Base-by-base conservation (phyloP, 2,797 vertebrate species). In the Characodon lateralis region DNA sequence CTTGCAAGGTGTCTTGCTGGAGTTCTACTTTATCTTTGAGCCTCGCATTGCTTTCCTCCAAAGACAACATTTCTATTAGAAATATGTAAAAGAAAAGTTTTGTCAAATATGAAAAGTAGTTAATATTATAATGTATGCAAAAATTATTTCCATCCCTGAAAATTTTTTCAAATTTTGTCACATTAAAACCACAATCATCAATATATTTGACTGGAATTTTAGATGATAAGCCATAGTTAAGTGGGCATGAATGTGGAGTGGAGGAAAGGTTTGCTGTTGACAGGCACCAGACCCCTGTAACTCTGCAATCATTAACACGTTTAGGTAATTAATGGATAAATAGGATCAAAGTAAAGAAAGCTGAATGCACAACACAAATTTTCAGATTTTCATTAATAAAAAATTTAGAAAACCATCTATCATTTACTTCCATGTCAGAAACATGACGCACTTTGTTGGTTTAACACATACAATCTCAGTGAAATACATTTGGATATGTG, bases 21-120 rank as follows among this genome's bases (percentile, higher is more conserved):
- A 14, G 76, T 76, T 88, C 86, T 74, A 96, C 82, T 87, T 96
- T 94, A 74, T 94, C 91, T 73, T 94, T 93, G 63, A 98, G 85
- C 71, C 80, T 59, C 0, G 89, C 90, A 55, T 93, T 93, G 43
- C 50, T 89, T 59, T 89, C 86, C 75, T 94, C 90, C 82, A 94
- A 78, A 66, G 83, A 83, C 18, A 74, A 53, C 10, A 63, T 84
- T 63, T 90, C 96, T 96, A 83, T 87, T 56, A 35, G 2, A 86
- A 74, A 78, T 87, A 78, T 2, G 76, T 35, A 71, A 10, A 50
- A 31, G 41, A 69, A 14, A 68, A 24, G 20, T 46, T 5, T 46
- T n/a, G n/a, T 46, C n/a, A n/a, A 63, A 18, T 7, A 63, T 63
- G 13, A 31, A 31, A 63, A 16, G 12, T 5, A 31, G 1, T 31